Evolutionary conservation across 2,888 invertebrate species (phyloP), one percentile per base, ranked within the genome.

Genomic region (Diaprepes abbreviatus): DNA sequence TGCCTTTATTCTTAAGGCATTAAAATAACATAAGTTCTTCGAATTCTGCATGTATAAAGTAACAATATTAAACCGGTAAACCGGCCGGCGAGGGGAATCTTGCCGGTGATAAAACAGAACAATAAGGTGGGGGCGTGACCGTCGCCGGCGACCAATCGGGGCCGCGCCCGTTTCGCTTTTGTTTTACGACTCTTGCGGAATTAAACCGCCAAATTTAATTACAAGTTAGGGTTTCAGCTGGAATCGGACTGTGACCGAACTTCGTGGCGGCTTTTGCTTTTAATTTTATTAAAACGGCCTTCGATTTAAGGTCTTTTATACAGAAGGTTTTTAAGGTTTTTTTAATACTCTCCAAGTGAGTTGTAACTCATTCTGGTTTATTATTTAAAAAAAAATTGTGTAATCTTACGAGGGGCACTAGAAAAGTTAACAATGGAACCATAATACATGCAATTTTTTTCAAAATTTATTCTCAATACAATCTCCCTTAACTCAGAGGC

Each of bases 181-280:
- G 78, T 81, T 81, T 83, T 82, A 82, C 80, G 82, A 82, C 79
- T 77, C 60, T 73, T 74, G 76, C 74, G 78, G 80, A 81, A 81
- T 82, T 81, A 80, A 82, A 82, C 80, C 80, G 80, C 82, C 83
- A 80, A 83, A 83, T 82, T 82, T 82, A 83, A 83, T 83, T 82
- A 82, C 79, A 80, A 79, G 79, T 79, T 79, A 80, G 79, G 71
- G 71, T 66, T 70, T 74, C 68, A 67, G 72, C 65, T 72, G 73
- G 70, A 63, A 72, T 75, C 72, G 68, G 68, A 74, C 75, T 74
- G 74, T 76, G 75, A 76, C 74, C 72, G 72, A 57, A 57, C 55
- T 38, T 52, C 59, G 40, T 31, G 59, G 28, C 38, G 59, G 43
- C 59, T 24, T 58, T 43, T 45, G 40, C 45, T 54, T 60, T 60